These are phyloP conservation scores for Lasioglossum leucozonium DNA, from an alignment of 2,888 invertebrate genomes.

Conservation along the genomic window DNA sequence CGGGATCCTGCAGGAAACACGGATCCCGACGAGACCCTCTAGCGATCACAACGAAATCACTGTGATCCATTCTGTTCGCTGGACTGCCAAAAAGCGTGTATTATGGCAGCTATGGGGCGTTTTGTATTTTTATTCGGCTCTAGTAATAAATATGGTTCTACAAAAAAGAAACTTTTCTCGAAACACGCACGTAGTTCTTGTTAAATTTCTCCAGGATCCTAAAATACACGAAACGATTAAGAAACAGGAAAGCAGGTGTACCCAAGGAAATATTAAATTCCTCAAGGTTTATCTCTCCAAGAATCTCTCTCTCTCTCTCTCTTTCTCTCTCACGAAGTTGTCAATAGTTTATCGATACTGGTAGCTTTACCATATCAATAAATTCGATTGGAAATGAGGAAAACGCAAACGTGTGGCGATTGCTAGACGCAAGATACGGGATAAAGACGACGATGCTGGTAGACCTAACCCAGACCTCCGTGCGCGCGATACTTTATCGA, in stretches of 20 bases:
- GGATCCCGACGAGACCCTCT: slow-evolving; percentile 11
- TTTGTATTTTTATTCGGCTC: too few species aligned
- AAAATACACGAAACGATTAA: not conserved
- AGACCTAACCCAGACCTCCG: slow-evolving; percentile 17
- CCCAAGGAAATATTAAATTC: not conserved
- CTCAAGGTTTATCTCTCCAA: not conserved
- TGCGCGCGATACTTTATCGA: slow-evolving; percentile 52
- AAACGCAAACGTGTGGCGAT: slow-evolving; percentile 29
- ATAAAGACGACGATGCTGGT: not conserved
- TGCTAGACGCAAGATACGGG: slow-evolving; percentile 34
- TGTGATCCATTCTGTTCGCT: not conserved
- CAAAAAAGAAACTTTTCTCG: not conserved
- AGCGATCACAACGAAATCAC: slow-evolving; percentile 21
- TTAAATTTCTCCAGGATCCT: not conserved
- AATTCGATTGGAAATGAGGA: slow-evolving; percentile 44
- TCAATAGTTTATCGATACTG: slow-evolving; percentile 31
- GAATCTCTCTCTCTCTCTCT: not conserved
- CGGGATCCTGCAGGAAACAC: slow-evolving; percentile 56
- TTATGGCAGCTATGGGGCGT: not conserved
- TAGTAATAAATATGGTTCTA: not conserved
- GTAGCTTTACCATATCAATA: slow-evolving; percentile 18
- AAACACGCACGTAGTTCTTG: not conserved
- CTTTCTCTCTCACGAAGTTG: not conserved
- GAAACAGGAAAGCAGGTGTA: slow-evolving; percentile 23
- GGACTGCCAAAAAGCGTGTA: not conserved